Evolutionary conservation across 2,888 invertebrate genomes (phyloP), one percentile per base, ranked within the genome.

Genomic region (Drosophila neutralis): DNA sequence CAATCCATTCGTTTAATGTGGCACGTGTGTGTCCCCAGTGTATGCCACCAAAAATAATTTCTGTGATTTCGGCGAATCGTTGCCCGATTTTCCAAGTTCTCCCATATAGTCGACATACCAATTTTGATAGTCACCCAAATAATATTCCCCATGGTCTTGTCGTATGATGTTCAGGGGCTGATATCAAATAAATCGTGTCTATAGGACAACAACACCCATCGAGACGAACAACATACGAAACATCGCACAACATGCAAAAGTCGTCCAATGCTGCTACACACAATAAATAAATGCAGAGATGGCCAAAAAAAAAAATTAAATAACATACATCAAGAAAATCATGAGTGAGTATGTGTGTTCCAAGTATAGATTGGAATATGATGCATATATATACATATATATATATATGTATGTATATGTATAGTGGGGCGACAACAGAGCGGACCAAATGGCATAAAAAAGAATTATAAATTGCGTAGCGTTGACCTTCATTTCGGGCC

Each of bases 391-490:
- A 48, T 35, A 27, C 11, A 52, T 35, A 38, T 38, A 53, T 33
- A 38, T 35, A 51, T 31, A 57, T 60, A 31, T 51, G 24, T 51
- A 51, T 68, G 45, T 49, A 64, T 67, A 56, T 60, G 58, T 76
- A 31, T 60, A 52, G 57, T 33, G 73, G 73, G 61, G 51, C 69
- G 80, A 67, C 82, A 78, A 60, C 64, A 69, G 67, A 65, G 51
- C 53, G 51, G 60, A 69, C 56, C 66, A 69, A 79, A 80, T 78
- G 87, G 84, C 89, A 85, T 89, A 87, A 89, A 85, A 85, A 86
- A 82, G 80, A 82, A 86, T 85, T 89, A 89, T 89, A 89, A 86
- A 86, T 86, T 86, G 90, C 85, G 85, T 86, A 87, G 88, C 89
- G 82, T 71, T 86, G 88, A 89, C 90, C 90, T 86, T 86, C 89